A percentile compares a stretch with the other conserved stretches of the same genome.
phyloP scores from a whole-genome alignment of 2,113 vertebrate genomes.

The Crocuta crocuta region DNA sequence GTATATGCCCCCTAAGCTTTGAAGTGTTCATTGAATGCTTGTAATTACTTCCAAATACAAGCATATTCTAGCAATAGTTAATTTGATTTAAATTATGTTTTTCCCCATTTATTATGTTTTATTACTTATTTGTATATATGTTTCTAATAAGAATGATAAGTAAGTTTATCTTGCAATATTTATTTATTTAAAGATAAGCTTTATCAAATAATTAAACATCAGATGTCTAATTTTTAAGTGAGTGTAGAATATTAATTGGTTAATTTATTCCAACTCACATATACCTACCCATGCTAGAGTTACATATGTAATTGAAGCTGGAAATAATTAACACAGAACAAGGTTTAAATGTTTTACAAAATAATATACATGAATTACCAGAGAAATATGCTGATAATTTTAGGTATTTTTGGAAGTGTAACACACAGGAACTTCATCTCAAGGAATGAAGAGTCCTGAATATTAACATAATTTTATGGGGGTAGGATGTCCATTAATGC shows the following conservation, averaged over 20 bases:
- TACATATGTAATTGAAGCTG: slow-evolving; percentile 61
- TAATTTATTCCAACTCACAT: slow-evolving; percentile 74
- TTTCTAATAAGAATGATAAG: slow-evolving; percentile 77
- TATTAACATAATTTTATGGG: neutral
- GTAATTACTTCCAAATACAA: neutral
- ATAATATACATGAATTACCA: neutral
- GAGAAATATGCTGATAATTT: neutral
- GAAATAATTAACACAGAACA: slow-evolving; percentile 66
- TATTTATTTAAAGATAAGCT: slow-evolving; percentile 81
- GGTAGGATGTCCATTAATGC: neutral
- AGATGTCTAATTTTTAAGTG: slow-evolving; percentile 73
- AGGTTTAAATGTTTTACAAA: slow-evolving; percentile 63
- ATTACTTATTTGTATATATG: slow-evolving; percentile 57
- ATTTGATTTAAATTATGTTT: slow-evolving; percentile 44
- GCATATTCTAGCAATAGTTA: neutral
- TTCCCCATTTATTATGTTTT: neutral
- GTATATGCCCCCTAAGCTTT: neutral
- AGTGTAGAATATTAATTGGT: slow-evolving; percentile 83
- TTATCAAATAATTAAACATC: slow-evolving; percentile 78
- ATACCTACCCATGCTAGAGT: slow-evolving; percentile 39
- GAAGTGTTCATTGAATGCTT: neutral
- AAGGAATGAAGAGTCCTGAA: neutral
- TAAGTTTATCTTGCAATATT: slow-evolving; percentile 72
- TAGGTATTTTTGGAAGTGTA: neutral
- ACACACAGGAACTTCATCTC: neutral